These are phyloP conservation scores for Anagrus nilaparvatae DNA, from an alignment of 1,140 invertebrate genomes.

Conservation along the genomic window DNA sequence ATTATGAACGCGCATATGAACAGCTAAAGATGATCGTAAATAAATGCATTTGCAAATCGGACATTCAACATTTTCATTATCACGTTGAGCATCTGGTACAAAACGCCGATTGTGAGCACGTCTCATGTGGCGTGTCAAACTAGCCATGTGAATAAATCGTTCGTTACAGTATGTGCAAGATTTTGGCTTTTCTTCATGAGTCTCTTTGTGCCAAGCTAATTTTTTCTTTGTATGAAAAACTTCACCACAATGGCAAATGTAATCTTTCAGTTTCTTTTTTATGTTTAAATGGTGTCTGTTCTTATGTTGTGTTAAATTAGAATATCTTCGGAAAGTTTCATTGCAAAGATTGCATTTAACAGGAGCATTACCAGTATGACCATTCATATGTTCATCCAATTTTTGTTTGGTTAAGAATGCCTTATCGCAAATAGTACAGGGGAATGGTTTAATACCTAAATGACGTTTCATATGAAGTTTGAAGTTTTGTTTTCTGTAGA, in stretches of 20 bases:
- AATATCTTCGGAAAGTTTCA: slow-evolving; percentile 72
- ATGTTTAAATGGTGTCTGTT: slow-evolving; percentile 57
- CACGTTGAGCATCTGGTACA: slow-evolving; percentile 48
- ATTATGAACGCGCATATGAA: slow-evolving; percentile 69
- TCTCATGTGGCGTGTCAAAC: slow-evolving; percentile 72
- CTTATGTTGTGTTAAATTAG: slow-evolving; percentile 76
- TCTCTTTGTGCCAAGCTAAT: slow-evolving; percentile 75
- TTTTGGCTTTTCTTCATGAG: slow-evolving; percentile 71
- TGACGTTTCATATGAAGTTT: slow-evolving; percentile 68
- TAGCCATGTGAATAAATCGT: slow-evolving; percentile 71
- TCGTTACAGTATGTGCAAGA: slow-evolving; percentile 73
- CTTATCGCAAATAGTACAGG: slow-evolving; percentile 70
- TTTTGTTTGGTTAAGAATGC: slow-evolving; percentile 71
- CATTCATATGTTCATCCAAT: slow-evolving; percentile 65
- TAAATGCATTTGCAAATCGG: slow-evolving; percentile 72
- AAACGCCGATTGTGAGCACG: slow-evolving; percentile 68
- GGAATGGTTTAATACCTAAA: slow-evolving; percentile 63
- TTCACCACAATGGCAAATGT: slow-evolving; percentile 70
- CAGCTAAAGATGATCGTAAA: slow-evolving; percentile 64
- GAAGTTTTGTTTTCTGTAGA: slow-evolving; percentile 60
- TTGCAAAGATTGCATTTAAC: slow-evolving; percentile 73
- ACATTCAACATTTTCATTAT: slow-evolving; percentile 64
- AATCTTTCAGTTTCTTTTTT: slow-evolving; percentile 62
- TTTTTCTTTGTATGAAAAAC: slow-evolving; percentile 73
- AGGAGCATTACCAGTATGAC: slow-evolving; percentile 71